phyloP scores from a whole-genome alignment of 1,140 invertebrate genomes.

The Holcopasites calliopsidis region DNA sequence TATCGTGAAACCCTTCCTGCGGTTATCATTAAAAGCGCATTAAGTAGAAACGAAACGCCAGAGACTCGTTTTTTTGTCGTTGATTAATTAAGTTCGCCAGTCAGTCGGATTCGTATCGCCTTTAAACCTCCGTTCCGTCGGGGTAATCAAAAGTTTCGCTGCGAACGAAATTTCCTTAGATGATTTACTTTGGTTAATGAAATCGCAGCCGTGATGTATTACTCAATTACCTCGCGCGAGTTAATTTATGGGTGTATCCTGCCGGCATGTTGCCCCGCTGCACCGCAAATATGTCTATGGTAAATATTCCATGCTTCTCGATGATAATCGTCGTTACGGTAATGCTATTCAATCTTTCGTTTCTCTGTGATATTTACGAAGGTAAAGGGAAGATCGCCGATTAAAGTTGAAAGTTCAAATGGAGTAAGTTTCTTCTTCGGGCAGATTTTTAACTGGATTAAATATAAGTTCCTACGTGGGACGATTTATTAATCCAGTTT shows the following conservation, averaged over 20 bases:
- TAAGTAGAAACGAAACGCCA: no score
- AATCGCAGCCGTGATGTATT: conserved; percentile 38
- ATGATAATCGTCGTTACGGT: no score
- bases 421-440: conserved; percentile 11
- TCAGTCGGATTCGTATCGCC: no score
- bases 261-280: not conserved
- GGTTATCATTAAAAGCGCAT: no score
- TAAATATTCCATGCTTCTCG: conserved; percentile 20
- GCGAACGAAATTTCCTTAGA: conserved; percentile 25
- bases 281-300: conserved; percentile 25
- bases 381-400: not conserved
- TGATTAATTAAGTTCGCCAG: no score
- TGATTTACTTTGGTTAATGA: conserved; percentile 45
- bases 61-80: no score
- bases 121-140: no score
- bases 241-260: conserved; percentile 37
- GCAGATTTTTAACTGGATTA: conserved; percentile 13
- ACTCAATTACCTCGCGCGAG: conserved; percentile 38
- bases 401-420: conserved; percentile 1
- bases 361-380: no score
- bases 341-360: no score
- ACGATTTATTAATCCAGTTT: conserved; percentile 30
- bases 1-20: no score
- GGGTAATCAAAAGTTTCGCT: conserved; percentile 7
- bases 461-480: conserved; percentile 6